Evolutionary conservation across 1,140 invertebrate genomes (phyloP), one percentile per base, ranked within the genome.

Genomic region (Aphelenchoides fujianensis): DNA sequence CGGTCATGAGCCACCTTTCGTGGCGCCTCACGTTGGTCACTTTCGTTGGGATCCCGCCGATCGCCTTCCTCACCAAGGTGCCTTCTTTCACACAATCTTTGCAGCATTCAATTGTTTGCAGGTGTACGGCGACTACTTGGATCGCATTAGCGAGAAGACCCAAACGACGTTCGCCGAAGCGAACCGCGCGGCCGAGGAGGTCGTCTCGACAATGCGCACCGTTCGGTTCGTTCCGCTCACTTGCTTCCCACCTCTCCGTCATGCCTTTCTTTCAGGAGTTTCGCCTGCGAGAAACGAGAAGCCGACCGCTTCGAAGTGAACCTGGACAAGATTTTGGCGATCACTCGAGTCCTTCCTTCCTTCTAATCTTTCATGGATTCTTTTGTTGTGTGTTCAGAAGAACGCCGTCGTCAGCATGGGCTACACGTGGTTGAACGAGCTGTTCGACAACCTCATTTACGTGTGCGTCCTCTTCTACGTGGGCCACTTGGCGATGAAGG

Each of bases 21-120:
- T 86, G 85, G 85, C 71, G 80, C 41, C 70, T 86, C 16, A 84
- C 80, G n/a, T 59, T 86, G 41, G 74, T 87, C 9, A 84, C 85
- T 3, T 77, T 86, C 30, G 83, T 86, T 32, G 85, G 81, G 7
- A 71, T 87, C 16, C 86, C 86, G 19, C 67, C 82, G 7, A 74
- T 86, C 1, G 74, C 82, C 3, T 79, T 77, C 54, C 77, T 86
- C 9, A 84, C 85, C 1, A 85, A n/a, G n/a, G n/a, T n/a, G n/a
- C n/a, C n/a, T n/a, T n/a, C n/a, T n/a, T n/a, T n/a, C n/a, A n/a
- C n/a, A n/a, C n/a, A n/a, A n/a, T n/a, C n/a, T n/a, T n/a, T n/a
- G n/a, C n/a, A n/a, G n/a, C n/a, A n/a, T n/a, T n/a, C n/a, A n/a
- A n/a, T n/a, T n/a, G n/a, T n/a, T n/a, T n/a, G n/a, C n/a, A 86